phyloP scores from a whole-genome alignment of 1,140 invertebrate genomes.

The Rhynchophorus ferrugineus region DNA sequence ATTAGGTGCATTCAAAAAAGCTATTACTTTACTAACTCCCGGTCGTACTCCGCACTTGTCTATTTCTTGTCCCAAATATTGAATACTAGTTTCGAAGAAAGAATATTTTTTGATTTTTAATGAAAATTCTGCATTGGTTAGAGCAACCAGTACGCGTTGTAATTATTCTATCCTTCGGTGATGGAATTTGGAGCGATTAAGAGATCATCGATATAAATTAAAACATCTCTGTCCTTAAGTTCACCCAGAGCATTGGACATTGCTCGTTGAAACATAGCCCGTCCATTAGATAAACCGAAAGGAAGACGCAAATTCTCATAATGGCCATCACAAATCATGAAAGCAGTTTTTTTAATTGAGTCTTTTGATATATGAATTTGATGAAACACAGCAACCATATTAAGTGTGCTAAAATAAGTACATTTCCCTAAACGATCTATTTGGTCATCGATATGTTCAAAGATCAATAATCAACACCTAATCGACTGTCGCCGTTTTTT shows the following conservation, averaged over 20 bases:
- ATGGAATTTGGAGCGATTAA: constrained; percentile 11
- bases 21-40: constrained; percentile 23
- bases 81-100: constrained; percentile 10
- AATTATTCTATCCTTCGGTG: constrained; percentile 26
- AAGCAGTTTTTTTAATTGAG: constrained; percentile 9
- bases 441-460: constrained; percentile 26
- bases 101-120: constrained; percentile 20
- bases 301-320: constrained; percentile 4
- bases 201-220: constrained; percentile 10
- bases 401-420: constrained; percentile 23
- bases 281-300: constrained; percentile 3
- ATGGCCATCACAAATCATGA: constrained; percentile 4
- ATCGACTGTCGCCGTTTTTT: constrained; percentile 26
- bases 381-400: constrained; percentile 7
- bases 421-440: constrained; percentile 18
- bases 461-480: neutral
- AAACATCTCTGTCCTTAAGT: neutral
- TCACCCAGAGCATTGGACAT: constrained; percentile 3
- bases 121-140: constrained; percentile 14
- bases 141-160: constrained; percentile 21
- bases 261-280: constrained; percentile 1
- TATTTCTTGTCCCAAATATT: constrained; percentile 19
- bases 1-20: constrained; percentile 11
- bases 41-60: constrained; percentile 19
- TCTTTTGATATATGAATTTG: constrained; percentile 3